A percentile compares a stretch with the other conserved stretches of the same genome.
Conservation (phyloP, 2,113 vertebrate species). For the Sterrhoptilus dennistouni region DNA sequence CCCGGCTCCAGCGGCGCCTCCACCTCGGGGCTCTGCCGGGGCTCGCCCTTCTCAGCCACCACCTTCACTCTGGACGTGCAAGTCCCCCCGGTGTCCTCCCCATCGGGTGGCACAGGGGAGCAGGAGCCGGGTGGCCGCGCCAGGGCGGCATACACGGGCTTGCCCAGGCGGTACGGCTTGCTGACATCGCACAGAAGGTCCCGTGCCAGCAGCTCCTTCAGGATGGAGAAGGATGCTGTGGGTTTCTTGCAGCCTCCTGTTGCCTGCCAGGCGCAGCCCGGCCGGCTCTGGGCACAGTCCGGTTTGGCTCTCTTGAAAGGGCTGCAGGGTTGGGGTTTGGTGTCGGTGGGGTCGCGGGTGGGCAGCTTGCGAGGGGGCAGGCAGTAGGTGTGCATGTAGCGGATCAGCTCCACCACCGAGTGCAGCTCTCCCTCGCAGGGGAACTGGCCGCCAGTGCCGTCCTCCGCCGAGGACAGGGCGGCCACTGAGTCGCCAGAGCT, state of each 20-base stretch:
- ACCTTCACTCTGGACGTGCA: background rate
- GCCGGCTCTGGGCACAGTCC: constrained; percentile 44
- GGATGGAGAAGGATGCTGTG: constrained; percentile 79
- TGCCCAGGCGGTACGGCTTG: constrained; percentile 93
- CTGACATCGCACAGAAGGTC: constrained; percentile 89
- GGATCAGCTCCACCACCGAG: constrained; percentile 91
- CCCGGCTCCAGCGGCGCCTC: constrained; percentile 35
- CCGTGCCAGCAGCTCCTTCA: constrained; percentile 88
- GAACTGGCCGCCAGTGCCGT: constrained; percentile 57
- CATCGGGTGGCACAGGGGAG: background rate
- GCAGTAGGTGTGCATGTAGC: constrained; percentile 98
- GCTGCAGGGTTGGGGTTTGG: constrained; percentile 71
- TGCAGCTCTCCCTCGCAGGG: constrained; percentile 81
- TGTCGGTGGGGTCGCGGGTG: constrained; percentile 44
- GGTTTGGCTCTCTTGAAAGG: constrained; percentile 67
- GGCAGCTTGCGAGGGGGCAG: constrained; percentile 88
- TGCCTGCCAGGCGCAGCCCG: background rate
- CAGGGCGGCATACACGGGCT: constrained; percentile 83
- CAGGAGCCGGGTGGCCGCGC: background rate
- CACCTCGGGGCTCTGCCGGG: background rate
- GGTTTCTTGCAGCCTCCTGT: constrained; percentile 18
- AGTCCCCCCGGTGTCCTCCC: background rate
- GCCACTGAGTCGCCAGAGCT: constrained; percentile 64
- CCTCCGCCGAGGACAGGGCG: background rate
- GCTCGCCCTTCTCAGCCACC: constrained; percentile 19